A percentile compares a stretch with the other conserved stretches of the same genome.
Conservation (phyloP, 2,888 invertebrate species). For the Aquatica leii region DNA sequence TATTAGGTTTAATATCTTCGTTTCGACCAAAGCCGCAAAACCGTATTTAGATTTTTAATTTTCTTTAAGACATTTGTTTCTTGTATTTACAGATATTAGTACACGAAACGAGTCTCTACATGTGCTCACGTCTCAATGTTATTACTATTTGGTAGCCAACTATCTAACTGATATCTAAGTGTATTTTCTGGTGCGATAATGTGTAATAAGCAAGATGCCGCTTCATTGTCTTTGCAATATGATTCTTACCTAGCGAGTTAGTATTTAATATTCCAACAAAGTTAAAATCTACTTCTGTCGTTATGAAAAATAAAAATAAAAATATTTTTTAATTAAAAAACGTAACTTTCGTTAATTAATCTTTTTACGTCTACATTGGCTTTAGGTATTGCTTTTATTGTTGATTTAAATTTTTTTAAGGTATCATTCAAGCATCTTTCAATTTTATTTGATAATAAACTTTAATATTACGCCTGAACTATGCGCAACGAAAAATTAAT, state of each 20-base stretch:
- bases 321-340: not conserved
- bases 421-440: no score
- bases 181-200: constrained; percentile 21
- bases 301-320: not conserved
- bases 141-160: constrained; percentile 26
- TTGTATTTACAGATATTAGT: constrained; percentile 2
- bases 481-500: no score
- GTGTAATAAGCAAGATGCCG: constrained; percentile 25
- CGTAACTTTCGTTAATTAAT: not conserved
- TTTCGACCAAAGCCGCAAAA: no score
- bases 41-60: no score
- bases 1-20: no score
- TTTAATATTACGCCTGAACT: no score
- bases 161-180: constrained; percentile 32
- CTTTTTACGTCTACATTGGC: no score
- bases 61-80: not conserved
- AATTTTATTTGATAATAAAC: no score
- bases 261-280: no score
- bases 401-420: no score
- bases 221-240: constrained; percentile 11
- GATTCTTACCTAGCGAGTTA: not conserved
- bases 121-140: constrained; percentile 26
- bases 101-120: not conserved
- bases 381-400: no score
- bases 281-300: no score